Conservation (phyloP, 2,797 vertebrate species). For the Pteropus rufus region DNA sequence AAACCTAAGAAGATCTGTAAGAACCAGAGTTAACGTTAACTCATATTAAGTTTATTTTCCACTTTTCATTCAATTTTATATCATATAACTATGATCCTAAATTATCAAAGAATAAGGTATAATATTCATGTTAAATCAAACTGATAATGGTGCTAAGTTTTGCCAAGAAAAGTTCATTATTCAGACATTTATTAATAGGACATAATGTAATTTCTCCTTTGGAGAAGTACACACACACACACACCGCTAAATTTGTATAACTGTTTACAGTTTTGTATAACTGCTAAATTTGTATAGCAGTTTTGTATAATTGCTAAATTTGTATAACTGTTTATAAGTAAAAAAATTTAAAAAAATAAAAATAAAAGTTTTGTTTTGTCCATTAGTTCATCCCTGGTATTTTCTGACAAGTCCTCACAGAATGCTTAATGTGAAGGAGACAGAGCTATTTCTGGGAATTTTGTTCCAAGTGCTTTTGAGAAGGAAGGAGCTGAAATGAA, state of each 20-base stretch:
- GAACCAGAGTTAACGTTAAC: not conserved
- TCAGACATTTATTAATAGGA: not conserved
- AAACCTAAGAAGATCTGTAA: not conserved
- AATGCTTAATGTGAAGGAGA: not conserved
- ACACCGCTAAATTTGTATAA: not conserved
- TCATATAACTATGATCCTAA: not conserved
- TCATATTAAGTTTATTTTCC: not conserved
- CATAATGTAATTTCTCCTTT: not conserved
- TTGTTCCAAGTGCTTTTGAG: not conserved
- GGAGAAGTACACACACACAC: not conserved
- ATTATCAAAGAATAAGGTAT: not conserved
- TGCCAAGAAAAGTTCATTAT: not conserved
- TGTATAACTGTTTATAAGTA: not conserved
- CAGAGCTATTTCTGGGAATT: not conserved
- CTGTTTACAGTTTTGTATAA: no score
- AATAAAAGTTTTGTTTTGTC: not conserved
- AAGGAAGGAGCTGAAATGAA: not conserved
- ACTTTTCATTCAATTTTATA: slow-evolving; percentile 24
- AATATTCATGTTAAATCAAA: not conserved
- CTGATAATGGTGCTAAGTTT: not conserved
- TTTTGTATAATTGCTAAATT: not conserved
- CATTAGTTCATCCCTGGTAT: not conserved
- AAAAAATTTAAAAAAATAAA: not conserved
- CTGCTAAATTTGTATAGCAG: no score
- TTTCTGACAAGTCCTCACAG: not conserved